Conservation (phyloP, 2,113 vertebrate genomes). For the Dasyprocta punctata region DNA sequence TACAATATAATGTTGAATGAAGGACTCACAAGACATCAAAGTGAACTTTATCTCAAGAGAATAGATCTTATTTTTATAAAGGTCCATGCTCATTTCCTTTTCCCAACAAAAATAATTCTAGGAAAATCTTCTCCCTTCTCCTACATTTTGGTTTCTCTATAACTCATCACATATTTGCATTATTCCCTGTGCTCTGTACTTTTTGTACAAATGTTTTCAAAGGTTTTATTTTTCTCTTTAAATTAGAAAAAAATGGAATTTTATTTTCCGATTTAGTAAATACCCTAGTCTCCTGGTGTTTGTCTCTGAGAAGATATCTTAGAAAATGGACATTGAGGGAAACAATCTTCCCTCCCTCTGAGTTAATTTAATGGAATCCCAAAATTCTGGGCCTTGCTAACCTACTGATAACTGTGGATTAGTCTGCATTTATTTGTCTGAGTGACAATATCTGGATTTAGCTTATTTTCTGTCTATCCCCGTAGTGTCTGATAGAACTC, state of each 20-base stretch:
- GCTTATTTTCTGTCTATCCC: not conserved
- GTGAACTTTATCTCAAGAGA: not conserved
- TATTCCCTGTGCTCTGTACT: not conserved
- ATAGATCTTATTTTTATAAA: slow-evolving; percentile 26
- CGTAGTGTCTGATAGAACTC: not conserved
- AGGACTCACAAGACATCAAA: not conserved
- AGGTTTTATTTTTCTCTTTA: not conserved
- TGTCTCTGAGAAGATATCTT: not conserved
- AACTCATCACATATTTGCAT: not conserved
- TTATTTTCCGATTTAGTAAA: not conserved
- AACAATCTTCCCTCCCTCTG: not conserved
- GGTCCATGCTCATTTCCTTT: not conserved
- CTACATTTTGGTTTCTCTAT: not conserved
- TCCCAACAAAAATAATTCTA: slow-evolving; percentile 18
- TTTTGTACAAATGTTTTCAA: not conserved
- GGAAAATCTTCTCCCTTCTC: not conserved
- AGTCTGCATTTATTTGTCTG: slow-evolving; percentile 16
- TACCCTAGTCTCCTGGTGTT: not conserved
- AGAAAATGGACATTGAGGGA: not conserved
- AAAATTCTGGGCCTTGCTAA: slow-evolving; percentile 28
- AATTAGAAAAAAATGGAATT: slow-evolving; percentile 3
- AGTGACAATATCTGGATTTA: not conserved
- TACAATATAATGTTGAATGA: slow-evolving; percentile 8
- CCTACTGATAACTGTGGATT: not conserved
- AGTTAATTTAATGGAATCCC: slow-evolving; percentile 8